Evolutionary conservation across 2,888 invertebrate genomes (phyloP).

Genomic region (Mamestra brassicae): DNA sequence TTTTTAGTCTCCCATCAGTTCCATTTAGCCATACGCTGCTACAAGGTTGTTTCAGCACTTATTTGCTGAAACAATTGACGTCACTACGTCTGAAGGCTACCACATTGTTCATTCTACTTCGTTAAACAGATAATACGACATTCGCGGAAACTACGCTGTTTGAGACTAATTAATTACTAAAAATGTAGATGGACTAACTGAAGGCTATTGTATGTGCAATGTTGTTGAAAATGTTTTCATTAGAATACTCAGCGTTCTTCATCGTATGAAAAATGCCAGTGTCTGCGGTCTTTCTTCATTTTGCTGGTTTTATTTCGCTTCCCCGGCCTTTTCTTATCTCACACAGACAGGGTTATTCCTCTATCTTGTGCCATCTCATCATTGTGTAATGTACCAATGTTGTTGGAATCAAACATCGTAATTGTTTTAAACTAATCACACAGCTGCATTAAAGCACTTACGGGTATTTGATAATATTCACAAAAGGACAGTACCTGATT

Average conservation of each 20-base stretch:
- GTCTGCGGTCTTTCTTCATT: slow-evolving; percentile 24
- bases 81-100: slow-evolving; percentile 83
- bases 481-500: slow-evolving; percentile 1
- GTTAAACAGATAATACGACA: slow-evolving; percentile 80
- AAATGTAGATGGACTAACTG: slow-evolving; percentile 48
- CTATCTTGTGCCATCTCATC: not conserved
- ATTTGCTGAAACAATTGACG: slow-evolving; percentile 90
- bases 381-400: not conserved
- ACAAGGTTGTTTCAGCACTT: slow-evolving; percentile 82
- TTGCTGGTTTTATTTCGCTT: slow-evolving; percentile 24
- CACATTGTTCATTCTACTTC: slow-evolving; percentile 78
- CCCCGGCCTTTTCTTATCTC: not conserved
- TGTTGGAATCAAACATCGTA: not conserved
- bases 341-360: slow-evolving; percentile 1
- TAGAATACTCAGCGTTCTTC: slow-evolving; percentile 62
- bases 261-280: slow-evolving; percentile 67
- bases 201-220: slow-evolving; percentile 48
- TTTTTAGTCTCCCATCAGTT: slow-evolving; percentile 83
- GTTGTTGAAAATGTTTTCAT: slow-evolving; percentile 59
- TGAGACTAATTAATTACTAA: slow-evolving; percentile 60
- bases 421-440: not conserved
- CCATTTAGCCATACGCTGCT: slow-evolving; percentile 77
- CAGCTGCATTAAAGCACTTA: not conserved
- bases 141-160: slow-evolving; percentile 67
- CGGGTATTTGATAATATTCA: not conserved